Evolutionary conservation across 2,888 invertebrate genomes (phyloP).

Genomic region (Cyclophora albipunctata): DNA sequence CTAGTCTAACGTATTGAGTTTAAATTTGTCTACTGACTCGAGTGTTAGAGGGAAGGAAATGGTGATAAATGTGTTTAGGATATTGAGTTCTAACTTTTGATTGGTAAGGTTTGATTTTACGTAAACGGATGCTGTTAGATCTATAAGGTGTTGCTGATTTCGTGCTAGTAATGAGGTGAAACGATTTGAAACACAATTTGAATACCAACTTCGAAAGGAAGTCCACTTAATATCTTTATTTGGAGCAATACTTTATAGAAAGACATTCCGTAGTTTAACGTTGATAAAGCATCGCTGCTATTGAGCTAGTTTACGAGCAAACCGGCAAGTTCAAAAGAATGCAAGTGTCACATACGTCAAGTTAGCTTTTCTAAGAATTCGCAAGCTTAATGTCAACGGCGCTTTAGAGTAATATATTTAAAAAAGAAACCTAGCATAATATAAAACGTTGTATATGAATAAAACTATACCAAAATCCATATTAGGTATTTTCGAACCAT

Average conservation of each 20-base stretch:
- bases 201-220: conserved; percentile 7
- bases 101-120: conserved; percentile 18
- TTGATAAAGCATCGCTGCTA: no score
- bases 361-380: no score
- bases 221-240: neutral
- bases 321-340: no score
- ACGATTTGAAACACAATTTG: conserved; percentile 18
- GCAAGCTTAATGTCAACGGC: no score
- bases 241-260: neutral
- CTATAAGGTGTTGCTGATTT: conserved; percentile 36
- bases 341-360: no score
- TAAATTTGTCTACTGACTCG: conserved; percentile 50
- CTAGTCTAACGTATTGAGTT: conserved; percentile 52
- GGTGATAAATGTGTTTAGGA: conserved; percentile 12
- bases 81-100: conserved; percentile 16
- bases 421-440: no score
- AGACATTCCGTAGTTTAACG: no score
- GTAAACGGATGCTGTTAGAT: conserved; percentile 15
- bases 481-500: no score
- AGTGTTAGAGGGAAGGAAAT: conserved; percentile 28
- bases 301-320: no score
- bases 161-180: conserved; percentile 65
- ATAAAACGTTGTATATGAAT: no score
- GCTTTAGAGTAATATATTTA: no score
- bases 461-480: no score